Base-by-base conservation (phyloP, 2,888 invertebrate genomes). In the Luffia ferchaultella region DNA sequence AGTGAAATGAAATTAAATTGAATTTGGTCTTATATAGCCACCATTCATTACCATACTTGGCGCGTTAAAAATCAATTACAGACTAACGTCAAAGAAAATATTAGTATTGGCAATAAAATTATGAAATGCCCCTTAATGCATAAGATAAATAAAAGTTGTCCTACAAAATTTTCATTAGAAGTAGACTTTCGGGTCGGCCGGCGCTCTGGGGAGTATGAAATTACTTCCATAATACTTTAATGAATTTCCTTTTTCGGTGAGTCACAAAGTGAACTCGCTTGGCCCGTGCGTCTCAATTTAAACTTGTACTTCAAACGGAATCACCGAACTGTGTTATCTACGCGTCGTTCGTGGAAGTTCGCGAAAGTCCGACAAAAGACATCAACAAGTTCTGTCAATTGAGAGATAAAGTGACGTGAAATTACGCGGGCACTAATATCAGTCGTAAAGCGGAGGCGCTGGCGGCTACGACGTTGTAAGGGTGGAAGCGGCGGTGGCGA, bases 381-480 rank as follows among this genome's bases (percentile, higher is more conserved):
- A 73, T 72, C 71, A 68, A 64, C 65, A 73, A 76, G 68, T 77
- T 71, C 68, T 68, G 70, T 65, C 70, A 67, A 72, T 74, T 68
- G 66, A 73, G 76, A 74, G 76, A 76, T 76, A 78, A 76, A 75
- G 75, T 71, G 73, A 75, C 68, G 70, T 74, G 70, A 77, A 75
- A 76, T 76, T 73, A 76, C 70, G 70, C 70, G 66, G 65, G 65
- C 70, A 70, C 69, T 73, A 67, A 76, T 67, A 68, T 63, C 60
- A 63, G 67, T 60, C 64, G 65, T 70, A 71, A 73, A 74, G 64
- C 67, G 67, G 73, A 12, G 12, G 5, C 30, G 30, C 30, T 12
- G 30, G 63, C 68, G 63, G 60, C 59, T 63, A 60, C 53, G 53
- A 47, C 50, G 51, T 43, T 47, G 46, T 58, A 53, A 48, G 52